Conservation (phyloP, 2,113 vertebrate genomes). For the Malaclemys terrapin region DNA sequence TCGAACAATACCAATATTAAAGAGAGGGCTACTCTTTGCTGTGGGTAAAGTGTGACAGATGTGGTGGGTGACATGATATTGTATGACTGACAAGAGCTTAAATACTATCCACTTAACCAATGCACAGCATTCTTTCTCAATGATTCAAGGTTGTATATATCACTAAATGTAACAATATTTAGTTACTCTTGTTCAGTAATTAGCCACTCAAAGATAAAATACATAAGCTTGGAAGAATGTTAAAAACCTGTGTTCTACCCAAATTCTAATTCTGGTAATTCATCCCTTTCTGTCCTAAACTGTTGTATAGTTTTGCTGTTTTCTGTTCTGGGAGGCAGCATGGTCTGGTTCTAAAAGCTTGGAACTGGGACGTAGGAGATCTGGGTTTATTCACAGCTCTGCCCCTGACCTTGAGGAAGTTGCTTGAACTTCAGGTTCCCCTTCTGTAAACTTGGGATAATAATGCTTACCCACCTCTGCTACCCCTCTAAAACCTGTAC, state of each 20-base stretch:
- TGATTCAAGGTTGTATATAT: accelerated
- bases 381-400: accelerated
- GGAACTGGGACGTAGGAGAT: not conserved
- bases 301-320: not conserved
- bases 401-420: accelerated
- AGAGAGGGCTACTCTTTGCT: not conserved
- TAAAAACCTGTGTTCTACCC: not conserved
- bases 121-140: not conserved
- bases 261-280: accelerated
- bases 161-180: not conserved
- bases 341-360: not conserved
- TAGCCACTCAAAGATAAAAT: not conserved
- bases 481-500: no score
- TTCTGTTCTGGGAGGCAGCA: not conserved
- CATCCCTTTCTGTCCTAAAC: not conserved
- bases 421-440: not conserved
- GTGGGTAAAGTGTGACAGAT: not conserved
- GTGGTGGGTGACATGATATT: not conserved
- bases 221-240: not conserved
- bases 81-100: not conserved
- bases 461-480: not conserved
- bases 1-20: not conserved
- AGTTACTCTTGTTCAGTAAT: not conserved
- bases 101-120: not conserved
- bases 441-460: not conserved